Percentiles rank a stretch among this genome's conserved stretches.
phyloP scores from a whole-genome alignment of 2,797 vertebrate genomes.

The Tinamus major region DNA sequence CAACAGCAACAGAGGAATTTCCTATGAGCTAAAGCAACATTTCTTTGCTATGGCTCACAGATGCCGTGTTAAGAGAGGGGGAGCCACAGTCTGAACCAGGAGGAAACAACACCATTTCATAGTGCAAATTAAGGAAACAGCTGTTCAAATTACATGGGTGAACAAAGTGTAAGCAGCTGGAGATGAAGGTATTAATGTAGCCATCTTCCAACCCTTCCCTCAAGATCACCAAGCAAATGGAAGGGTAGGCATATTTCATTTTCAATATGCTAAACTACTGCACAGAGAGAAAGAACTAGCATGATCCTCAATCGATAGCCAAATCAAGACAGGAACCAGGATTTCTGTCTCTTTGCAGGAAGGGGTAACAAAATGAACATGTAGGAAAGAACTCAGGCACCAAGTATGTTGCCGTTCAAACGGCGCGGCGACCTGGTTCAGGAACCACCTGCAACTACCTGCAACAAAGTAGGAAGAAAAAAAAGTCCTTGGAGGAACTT shows the following conservation, averaged over 20 bases:
- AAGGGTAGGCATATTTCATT: background rate
- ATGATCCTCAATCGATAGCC: background rate
- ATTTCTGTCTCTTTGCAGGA: background rate
- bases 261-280: background rate
- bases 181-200: background rate
- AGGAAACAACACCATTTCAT: background rate
- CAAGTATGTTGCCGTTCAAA: no score
- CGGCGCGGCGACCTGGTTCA: no score
- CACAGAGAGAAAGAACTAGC: background rate
- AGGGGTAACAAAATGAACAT: background rate
- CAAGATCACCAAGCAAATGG: background rate
- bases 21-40: background rate
- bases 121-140: background rate
- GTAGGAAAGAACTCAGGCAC: background rate
- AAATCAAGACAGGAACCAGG: background rate
- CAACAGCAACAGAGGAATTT: background rate
- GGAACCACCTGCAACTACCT: no score
- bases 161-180: background rate
- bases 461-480: background rate
- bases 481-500: background rate
- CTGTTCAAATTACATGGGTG: background rate
- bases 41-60: fast-evolving
- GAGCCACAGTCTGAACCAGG: background rate
- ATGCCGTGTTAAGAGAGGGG: background rate
- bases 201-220: background rate